Evolutionary conservation across 2,888 invertebrate genomes (phyloP).

Genomic region (Ormyrus labotus): DNA sequence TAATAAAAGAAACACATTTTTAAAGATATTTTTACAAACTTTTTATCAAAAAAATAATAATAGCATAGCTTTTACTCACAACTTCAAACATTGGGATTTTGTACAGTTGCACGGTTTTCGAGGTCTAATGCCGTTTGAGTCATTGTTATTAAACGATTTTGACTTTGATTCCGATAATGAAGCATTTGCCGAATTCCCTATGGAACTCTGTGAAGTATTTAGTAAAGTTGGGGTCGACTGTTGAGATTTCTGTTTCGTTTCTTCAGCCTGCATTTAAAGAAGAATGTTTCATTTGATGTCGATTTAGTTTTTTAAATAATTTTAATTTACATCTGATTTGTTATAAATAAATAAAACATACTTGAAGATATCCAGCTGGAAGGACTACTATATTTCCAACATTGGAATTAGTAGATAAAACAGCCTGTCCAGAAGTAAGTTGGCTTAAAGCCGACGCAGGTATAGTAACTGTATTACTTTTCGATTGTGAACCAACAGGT

Average conservation of each 20-base stretch:
- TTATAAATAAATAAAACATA: constrained; percentile 55
- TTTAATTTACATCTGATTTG: constrained; percentile 2
- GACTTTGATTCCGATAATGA: constrained; percentile 68
- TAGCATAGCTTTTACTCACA: constrained; percentile 79
- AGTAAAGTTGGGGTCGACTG: constrained; percentile 68
- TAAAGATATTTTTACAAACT: constrained; percentile 5
- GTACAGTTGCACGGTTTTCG: constrained; percentile 99
- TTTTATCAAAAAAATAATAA: constrained; percentile 1
- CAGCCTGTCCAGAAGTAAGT: constrained; percentile 73
- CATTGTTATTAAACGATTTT: constrained; percentile 68
- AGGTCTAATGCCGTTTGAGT: constrained; percentile 80
- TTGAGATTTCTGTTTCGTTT: constrained; percentile 67
- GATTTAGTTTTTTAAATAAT: constrained; percentile 1
- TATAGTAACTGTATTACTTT: constrained; percentile 71
- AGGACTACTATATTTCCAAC: constrained; percentile 79
- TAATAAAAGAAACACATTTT: no score
- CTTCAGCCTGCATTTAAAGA: constrained; percentile 63
- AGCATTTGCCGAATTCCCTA: constrained; percentile 64
- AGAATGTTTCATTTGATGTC: background rate
- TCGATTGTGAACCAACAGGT: constrained; percentile 67
- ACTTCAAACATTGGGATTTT: constrained; percentile 97
- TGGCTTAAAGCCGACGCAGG: constrained; percentile 75
- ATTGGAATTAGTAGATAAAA: constrained; percentile 71
- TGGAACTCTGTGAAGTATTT: constrained; percentile 65
- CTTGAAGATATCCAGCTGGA: constrained; percentile 79